phyloP scores from a whole-genome alignment of 2,113 vertebrate genomes.

The Passer domesticus region DNA sequence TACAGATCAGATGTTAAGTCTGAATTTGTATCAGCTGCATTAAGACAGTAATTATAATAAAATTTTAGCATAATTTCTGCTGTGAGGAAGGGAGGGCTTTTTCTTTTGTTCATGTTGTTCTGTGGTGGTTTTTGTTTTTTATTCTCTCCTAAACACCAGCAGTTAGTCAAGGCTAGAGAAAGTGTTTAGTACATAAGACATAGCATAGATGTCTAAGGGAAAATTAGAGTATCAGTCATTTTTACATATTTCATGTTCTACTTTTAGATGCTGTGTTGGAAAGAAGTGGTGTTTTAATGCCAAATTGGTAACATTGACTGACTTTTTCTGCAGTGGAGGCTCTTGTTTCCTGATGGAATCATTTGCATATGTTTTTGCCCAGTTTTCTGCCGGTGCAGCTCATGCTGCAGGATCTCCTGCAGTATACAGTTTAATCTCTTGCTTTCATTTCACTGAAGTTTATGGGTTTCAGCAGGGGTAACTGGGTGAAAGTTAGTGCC shows the following conservation, averaged over 20 bases:
- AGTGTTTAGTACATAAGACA: not conserved
- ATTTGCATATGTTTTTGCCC: not conserved
- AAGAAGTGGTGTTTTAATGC: not conserved
- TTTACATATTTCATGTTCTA: not conserved
- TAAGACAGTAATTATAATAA: not conserved
- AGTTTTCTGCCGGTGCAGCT: not conserved
- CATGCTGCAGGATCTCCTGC: not conserved
- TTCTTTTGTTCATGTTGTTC: rapidly evolving
- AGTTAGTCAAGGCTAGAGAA: not conserved
- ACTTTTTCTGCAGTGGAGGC: not conserved
- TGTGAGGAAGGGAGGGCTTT: not conserved
- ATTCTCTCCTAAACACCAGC: not conserved
- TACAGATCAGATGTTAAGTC: not conserved
- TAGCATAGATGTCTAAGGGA: not conserved
- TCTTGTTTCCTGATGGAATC: not conserved
- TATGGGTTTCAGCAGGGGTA: not conserved
- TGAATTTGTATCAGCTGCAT: not conserved
- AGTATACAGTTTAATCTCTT: not conserved
- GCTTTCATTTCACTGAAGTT: not conserved
- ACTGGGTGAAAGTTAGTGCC: not conserved
- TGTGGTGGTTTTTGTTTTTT: not conserved
- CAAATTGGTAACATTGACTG: not conserved
- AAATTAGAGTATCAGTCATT: not conserved
- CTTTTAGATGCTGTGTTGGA: not conserved
- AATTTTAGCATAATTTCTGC: not conserved